Base-by-base conservation (phyloP, 2,113 vertebrate species). In the Neotoma lepida region DNA sequence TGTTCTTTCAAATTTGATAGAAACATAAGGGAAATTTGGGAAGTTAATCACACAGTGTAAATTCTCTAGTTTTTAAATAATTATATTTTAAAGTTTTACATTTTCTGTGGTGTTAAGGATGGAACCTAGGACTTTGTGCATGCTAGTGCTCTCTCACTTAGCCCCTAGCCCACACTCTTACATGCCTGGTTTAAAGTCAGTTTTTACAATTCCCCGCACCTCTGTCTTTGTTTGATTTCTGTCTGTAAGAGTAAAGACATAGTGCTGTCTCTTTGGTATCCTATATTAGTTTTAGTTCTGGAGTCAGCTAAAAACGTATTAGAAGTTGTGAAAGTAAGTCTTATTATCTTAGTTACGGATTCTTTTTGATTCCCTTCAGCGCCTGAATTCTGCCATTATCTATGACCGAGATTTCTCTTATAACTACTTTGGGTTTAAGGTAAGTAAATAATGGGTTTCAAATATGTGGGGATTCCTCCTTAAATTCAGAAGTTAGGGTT, bases 341-440 rank as follows among this genome's bases (percentile, higher is more conserved):
- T 17, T 58, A 44, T 70, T 33, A 41, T 1, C 61, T 93, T 58
- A 96, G 94, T 91, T 95, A 58, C 61, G 80, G 30, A 0, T 81
- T 90, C 51, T 95, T 35, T 86, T 88, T 88, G 3, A 88, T 24
- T 61, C 91, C n/a, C 58, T 41, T 44, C 96, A 99, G 99, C 99
- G 99, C 76, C 98, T 99, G 80, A 99, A 99, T 98, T 99, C 99
- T 9, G 98, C 99, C 85, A 99, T 99, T 93, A 99, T 99, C 97
- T 99, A 98, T 1, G 99, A 99, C 95, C 98, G 99, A 96, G 99
- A 99, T 97, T 99, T 99, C 97, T 99, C 99, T 96, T 99, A 99
- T 97, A 99, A 99, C 98, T 99, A 99, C 97, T 99, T 99, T 90
- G 99, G 99, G 33, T 99, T 99, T 94, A 99, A 99, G 99, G 99